phyloP scores from a whole-genome alignment of 2,113 vertebrate genomes.

The Ammodytes marinus region DNA sequence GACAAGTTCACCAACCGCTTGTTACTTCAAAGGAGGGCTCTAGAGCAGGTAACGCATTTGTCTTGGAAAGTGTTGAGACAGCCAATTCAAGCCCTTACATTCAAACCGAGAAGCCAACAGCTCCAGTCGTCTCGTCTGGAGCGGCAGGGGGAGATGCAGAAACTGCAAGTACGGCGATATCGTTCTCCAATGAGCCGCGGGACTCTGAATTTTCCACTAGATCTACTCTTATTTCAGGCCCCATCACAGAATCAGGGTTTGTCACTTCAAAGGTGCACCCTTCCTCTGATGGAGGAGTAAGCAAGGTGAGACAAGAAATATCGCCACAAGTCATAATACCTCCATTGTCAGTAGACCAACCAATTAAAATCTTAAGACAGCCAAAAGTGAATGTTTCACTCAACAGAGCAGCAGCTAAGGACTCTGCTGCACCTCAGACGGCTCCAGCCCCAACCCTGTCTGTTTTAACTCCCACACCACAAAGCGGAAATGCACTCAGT shows the following conservation, averaged over 20 bases:
- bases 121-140: constrained; percentile 10
- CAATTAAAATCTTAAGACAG: not conserved
- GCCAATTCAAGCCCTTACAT: not conserved
- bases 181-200: constrained; percentile 7
- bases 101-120: constrained; percentile 37
- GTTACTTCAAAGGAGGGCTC: not conserved
- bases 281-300: constrained; percentile 1
- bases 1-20: not conserved
- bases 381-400: not conserved
- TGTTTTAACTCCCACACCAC: constrained; percentile 8
- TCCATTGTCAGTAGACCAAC: constrained; percentile 2
- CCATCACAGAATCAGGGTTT: constrained; percentile 9
- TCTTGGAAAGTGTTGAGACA: constrained; percentile 14
- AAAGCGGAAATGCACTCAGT: constrained; percentile 5
- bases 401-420: not conserved
- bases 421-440: not conserved
- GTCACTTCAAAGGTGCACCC: not conserved
- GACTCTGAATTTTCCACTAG: constrained; percentile 1
- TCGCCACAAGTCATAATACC: not conserved
- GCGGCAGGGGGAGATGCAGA: not conserved
- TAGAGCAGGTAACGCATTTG: not conserved
- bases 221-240: constrained; percentile 4
- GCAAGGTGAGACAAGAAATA: not conserved
- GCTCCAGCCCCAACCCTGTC: not conserved
- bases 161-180: not conserved